phyloP scores from a whole-genome alignment of 2,113 vertebrate species.

The Oreocharis arfaki region DNA sequence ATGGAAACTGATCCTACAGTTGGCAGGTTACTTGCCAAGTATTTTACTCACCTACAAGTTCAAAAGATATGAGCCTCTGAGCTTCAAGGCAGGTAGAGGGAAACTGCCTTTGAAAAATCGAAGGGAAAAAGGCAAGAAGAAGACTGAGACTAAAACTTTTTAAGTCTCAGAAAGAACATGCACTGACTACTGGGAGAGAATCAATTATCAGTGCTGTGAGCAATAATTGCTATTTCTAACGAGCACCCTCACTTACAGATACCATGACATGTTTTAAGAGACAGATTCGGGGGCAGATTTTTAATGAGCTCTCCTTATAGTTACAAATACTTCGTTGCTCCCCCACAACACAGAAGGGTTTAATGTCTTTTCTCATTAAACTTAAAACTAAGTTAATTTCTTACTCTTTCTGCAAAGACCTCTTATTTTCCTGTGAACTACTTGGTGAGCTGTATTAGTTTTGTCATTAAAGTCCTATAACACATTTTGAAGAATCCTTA shows the following conservation, averaged over 20 bases:
- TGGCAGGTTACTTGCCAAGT: background rate
- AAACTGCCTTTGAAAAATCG: background rate
- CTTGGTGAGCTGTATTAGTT: background rate
- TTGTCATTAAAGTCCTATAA: background rate
- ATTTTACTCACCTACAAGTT: background rate
- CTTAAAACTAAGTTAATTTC: background rate
- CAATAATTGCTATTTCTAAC: background rate
- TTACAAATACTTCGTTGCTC: background rate
- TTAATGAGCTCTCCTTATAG: conserved; percentile 15
- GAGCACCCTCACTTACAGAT: background rate
- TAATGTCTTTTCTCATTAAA: background rate
- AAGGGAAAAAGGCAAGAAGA: background rate
- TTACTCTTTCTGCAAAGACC: background rate
- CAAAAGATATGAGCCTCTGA: background rate
- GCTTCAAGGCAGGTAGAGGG: background rate
- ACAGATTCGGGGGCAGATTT: background rate
- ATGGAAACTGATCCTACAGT: background rate
- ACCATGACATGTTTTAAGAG: background rate
- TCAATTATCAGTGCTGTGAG: background rate
- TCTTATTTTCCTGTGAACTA: background rate
- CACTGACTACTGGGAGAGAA: background rate
- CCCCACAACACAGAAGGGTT: background rate
- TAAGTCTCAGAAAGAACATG: background rate
- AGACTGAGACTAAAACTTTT: background rate
- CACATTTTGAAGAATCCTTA: background rate